phyloP scores from a whole-genome alignment of 2,888 invertebrate genomes.

The Tiphia femorata region DNA sequence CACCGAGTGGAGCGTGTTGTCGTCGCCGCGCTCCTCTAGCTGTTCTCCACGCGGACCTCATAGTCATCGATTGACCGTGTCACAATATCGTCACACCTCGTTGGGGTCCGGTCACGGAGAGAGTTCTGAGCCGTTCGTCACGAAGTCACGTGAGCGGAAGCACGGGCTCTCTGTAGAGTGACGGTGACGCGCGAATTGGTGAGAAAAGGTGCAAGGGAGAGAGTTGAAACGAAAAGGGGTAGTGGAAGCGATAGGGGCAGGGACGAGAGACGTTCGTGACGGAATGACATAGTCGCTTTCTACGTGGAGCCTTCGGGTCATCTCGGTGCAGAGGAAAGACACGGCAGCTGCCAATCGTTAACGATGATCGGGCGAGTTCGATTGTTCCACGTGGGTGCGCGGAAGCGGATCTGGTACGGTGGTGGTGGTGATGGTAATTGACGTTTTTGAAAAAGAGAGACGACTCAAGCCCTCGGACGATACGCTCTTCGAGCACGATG shows the following conservation, averaged over 20 bases:
- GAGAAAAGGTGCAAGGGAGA: not conserved
- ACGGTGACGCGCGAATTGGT: not conserved
- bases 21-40: no score
- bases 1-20: no score
- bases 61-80: not conserved
- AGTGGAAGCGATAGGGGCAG: not conserved
- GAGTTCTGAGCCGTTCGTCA: not conserved
- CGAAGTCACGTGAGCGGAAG: not conserved
- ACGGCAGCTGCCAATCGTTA: constrained; percentile 52
- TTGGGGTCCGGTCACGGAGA: not conserved
- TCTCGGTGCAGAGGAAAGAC: not conserved
- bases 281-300: constrained; percentile 1
- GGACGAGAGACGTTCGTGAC: not conserved
- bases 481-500: no score
- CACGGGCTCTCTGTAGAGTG: not conserved
- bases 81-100: not conserved
- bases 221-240: not conserved
- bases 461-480: no score
- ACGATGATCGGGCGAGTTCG: constrained; percentile 60
- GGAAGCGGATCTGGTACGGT: no score
- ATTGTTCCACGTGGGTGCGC: no score
- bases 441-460: no score
- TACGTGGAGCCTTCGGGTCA: not conserved
- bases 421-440: no score
- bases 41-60: no score